Conservation (phyloP, 2,113 vertebrate species). For the Agelaius tricolor region DNA sequence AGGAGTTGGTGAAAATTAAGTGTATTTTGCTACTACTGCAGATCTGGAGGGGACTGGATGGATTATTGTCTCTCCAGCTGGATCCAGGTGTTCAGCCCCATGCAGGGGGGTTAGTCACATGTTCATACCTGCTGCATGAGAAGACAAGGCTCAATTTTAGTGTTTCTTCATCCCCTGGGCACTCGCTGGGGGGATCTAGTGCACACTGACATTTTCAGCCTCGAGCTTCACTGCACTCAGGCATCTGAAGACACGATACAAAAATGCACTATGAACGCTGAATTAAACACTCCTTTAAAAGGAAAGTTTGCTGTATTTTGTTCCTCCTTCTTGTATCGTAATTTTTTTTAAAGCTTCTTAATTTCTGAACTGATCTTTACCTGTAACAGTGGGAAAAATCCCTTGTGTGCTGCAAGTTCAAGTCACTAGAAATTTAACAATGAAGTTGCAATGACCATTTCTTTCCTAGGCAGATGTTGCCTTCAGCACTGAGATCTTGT, state of each 20-base stretch:
- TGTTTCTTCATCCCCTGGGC: not conserved
- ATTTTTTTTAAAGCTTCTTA: not conserved
- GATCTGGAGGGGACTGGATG: not conserved
- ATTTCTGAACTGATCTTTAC: not conserved
- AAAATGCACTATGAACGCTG: fast-evolving
- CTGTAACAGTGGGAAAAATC: not conserved
- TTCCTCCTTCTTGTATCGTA: not conserved
- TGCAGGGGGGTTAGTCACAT: not conserved
- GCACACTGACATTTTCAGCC: not conserved
- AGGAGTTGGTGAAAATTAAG: not conserved
- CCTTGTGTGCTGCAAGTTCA: fast-evolving
- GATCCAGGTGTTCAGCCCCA: not conserved
- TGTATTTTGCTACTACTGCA: not conserved
- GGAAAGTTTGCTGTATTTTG: not conserved
- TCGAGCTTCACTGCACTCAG: not conserved
- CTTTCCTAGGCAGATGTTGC: not conserved
- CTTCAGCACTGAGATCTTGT: not conserved
- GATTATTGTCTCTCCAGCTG: not conserved
- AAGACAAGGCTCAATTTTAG: not conserved
- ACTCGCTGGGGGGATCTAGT: fast-evolving
- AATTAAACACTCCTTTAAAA: not conserved
- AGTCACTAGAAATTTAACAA: not conserved
- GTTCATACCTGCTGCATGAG: not conserved
- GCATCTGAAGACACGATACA: not conserved
- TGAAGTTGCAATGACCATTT: not conserved